These are phyloP conservation scores for Drosophila asahinai DNA, from an alignment of 1,140 invertebrate species.

Conservation along the genomic window DNA sequence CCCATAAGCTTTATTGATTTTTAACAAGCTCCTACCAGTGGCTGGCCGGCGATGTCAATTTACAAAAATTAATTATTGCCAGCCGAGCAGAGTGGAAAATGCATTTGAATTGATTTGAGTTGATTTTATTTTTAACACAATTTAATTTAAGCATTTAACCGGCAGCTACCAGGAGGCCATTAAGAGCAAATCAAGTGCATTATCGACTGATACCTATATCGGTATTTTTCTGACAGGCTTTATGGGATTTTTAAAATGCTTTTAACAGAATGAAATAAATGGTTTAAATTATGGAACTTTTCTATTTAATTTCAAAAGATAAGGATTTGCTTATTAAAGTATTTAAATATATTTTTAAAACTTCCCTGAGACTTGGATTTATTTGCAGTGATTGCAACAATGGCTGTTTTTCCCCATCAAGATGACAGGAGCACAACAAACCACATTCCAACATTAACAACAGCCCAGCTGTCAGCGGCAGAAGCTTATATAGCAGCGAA, in stretches of 20 bases:
- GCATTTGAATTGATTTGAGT: constrained; percentile 59
- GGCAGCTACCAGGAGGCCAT: constrained; percentile 2
- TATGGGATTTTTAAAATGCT: background rate
- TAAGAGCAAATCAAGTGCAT: constrained; percentile 27
- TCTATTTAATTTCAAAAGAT: background rate
- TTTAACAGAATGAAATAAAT: background rate
- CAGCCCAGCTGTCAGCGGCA: constrained; percentile 43
- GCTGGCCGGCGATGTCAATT: constrained; percentile 28
- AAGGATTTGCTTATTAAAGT: background rate
- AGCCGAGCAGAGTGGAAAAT: constrained; percentile 31
- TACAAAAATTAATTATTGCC: constrained; percentile 65
- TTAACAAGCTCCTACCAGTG: constrained; percentile 52
- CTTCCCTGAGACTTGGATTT: background rate
- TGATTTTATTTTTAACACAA: constrained; percentile 37
- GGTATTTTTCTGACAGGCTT: constrained; percentile 4
- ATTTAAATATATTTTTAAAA: background rate
- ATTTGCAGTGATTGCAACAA: constrained; percentile 10
- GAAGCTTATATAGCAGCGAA: constrained; percentile 3
- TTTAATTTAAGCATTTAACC: constrained; percentile 26
- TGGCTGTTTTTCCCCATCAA: constrained; percentile 6
- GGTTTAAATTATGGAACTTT: background rate
- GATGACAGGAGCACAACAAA: constrained; percentile 28
- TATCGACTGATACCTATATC: background rate
- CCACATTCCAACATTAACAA: constrained; percentile 52
- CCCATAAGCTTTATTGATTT: constrained; percentile 72